Base-by-base conservation (phyloP, 2,888 invertebrate species). In the Tuberolachnus salignus region DNA sequence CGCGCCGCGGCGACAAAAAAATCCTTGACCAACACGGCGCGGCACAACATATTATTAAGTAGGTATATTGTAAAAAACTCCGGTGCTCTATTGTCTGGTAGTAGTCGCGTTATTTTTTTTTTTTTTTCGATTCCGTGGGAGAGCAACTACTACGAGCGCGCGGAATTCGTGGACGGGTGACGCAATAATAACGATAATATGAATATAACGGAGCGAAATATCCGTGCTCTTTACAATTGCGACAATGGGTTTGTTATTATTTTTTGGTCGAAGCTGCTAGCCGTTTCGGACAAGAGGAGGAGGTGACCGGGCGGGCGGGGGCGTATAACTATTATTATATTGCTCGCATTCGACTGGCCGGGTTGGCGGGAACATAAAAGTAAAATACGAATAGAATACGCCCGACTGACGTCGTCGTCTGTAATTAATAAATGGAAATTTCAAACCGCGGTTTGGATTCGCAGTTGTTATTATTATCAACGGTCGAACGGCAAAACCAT, bases 401-500 rank as follows among this genome's bases (percentile, higher is more conserved):
- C 34, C 34, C 34, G 6, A 34, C 34, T 34, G 34, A 34, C 3
- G n/a, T 4, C 34, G 34, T 34, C 21, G 57, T 44, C 10, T 2
- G 42, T 64, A 66, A 73, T 73, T 73, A 73, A 51, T 46, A 73
- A 73, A 42, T 16, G 74, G 55, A 64, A 64, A 23, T 46, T 64
- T 57, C 55, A 19, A 42, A 3, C 23, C 23, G 19, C 46, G 61
- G 49, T 55, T 21, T 21, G 13, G 49, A n/a, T n/a, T n/a, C 46
- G 64, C 64, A 3, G n/a, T 9, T 16, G 49, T 16, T 14, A 4
- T 51, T 1, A 42, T 55, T 55, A 64, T 59, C 23, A n/a, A 26
- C 14, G 75, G 75, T 67, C 75, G n/a, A n/a, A 57, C 57, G 75
- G 75, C 66, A 57, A 75, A 66, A 57, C 57, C 66, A 66, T 46